Conservation (phyloP, 1,140 invertebrate genomes). For the Frieseomelitta varia region DNA sequence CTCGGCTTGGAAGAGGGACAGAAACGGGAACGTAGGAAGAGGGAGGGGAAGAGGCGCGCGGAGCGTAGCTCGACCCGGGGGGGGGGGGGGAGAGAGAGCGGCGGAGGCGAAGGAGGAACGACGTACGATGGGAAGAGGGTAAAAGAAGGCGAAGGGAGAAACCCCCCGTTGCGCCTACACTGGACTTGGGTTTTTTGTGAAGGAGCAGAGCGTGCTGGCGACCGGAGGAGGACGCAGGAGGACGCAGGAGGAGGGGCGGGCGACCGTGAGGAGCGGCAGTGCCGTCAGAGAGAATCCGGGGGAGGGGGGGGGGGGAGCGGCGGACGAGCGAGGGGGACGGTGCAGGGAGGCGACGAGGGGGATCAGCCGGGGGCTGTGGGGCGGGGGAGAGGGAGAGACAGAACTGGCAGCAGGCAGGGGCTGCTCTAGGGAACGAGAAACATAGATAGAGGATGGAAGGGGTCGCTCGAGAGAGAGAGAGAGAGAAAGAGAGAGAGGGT, state of each 20-base stretch:
- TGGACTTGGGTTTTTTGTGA: slow-evolving; percentile 78
- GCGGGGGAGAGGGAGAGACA: slow-evolving; percentile 20
- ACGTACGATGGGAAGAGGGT: slow-evolving; percentile 72
- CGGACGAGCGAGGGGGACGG: slow-evolving; percentile 1
- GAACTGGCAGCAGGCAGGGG: slow-evolving; percentile 57
- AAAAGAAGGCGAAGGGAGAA: slow-evolving; percentile 75
- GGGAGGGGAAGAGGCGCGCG: not conserved
- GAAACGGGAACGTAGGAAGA: slow-evolving; percentile 1
- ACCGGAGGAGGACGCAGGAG: slow-evolving; percentile 6
- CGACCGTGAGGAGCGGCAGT: slow-evolving; percentile 32
- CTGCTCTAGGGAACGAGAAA: slow-evolving; percentile 69
- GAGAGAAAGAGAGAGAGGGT: slow-evolving; percentile 31
- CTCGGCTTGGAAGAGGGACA: slow-evolving; percentile 63
- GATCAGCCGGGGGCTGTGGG: slow-evolving; percentile 13
- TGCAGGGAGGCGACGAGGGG: not conserved
- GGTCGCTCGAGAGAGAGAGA: slow-evolving; percentile 32
- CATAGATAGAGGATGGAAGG: slow-evolving; percentile 55
- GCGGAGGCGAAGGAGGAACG: slow-evolving; percentile 51
- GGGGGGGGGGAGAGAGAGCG: not conserved
- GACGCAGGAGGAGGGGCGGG: slow-evolving; percentile 22
- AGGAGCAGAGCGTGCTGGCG: slow-evolving; percentile 47
- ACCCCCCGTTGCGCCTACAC: slow-evolving; percentile 77
- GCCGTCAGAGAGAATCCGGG: slow-evolving; percentile 12
- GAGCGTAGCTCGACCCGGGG: not conserved
- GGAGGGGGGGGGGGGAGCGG: not conserved